phyloP scores from a whole-genome alignment of 2,113 vertebrate genomes.

The Otocyon megalotis region DNA sequence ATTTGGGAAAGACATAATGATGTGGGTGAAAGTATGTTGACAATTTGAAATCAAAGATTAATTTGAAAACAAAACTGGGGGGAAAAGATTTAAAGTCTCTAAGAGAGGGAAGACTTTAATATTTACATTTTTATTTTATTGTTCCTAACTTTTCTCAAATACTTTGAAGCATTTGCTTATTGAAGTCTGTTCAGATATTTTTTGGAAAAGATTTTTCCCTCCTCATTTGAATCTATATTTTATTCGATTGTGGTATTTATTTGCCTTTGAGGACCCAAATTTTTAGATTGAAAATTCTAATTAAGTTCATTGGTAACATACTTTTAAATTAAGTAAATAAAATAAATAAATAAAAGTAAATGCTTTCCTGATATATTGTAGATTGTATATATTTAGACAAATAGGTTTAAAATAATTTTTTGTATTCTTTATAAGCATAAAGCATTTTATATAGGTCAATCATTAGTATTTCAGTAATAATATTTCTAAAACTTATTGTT shows the following conservation, averaged over 20 bases:
- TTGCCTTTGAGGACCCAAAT: not conserved
- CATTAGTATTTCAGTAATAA: not conserved
- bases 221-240: not conserved
- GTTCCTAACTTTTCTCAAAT: not conserved
- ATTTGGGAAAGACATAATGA: constrained; percentile 17
- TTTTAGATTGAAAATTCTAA: constrained; percentile 55
- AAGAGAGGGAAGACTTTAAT: constrained; percentile 18
- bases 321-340: constrained; percentile 21
- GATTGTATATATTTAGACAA: constrained; percentile 31
- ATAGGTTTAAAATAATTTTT: constrained; percentile 14
- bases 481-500: constrained; percentile 25
- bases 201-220: not conserved
- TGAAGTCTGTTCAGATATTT: constrained; percentile 13
- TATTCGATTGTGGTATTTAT: not conserved
- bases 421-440: constrained; percentile 19
- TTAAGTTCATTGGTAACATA: not conserved
- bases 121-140: constrained; percentile 24
- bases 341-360: not conserved
- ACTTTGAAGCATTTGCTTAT: constrained; percentile 13
- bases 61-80: constrained; percentile 40
- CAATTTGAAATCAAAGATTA: not conserved
- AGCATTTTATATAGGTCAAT: constrained; percentile 36
- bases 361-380: not conserved
- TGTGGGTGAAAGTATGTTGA: not conserved
- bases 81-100: not conserved